Conservation (phyloP, 2,113 vertebrate species). For the Cyanoliseus patagonus region DNA sequence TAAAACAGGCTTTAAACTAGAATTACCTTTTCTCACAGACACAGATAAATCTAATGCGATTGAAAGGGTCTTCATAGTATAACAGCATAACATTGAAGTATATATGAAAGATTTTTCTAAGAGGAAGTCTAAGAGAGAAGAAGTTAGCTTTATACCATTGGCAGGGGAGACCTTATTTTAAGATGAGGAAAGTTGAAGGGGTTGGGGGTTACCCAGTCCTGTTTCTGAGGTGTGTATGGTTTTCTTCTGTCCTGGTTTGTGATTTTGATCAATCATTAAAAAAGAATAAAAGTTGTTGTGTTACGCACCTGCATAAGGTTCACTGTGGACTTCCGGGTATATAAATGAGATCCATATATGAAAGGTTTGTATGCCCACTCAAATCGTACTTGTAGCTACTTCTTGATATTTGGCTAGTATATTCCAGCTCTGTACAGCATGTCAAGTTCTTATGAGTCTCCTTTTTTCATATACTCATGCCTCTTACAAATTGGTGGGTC, state of each 20-base stretch:
- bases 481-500: background rate
- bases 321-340: background rate
- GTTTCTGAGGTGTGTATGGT: background rate
- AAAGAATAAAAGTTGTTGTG: background rate
- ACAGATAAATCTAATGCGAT: background rate
- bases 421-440: background rate
- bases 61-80: background rate
- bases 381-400: background rate
- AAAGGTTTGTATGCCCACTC: background rate
- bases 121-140: background rate
- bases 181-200: background rate
- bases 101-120: background rate
- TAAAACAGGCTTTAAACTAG: background rate
- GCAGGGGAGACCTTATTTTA: background rate
- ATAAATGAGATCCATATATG: background rate
- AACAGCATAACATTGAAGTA: background rate
- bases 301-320: background rate
- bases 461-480: background rate
- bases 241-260: background rate
- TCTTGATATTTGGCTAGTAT: background rate
- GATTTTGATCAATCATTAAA: background rate
- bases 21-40: background rate
- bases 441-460: background rate
- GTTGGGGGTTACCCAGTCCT: rapidly evolving
- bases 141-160: background rate